Conservation (phyloP, 92 coral and sea anemone genomes). For the Zoanthus solanderi region DNA sequence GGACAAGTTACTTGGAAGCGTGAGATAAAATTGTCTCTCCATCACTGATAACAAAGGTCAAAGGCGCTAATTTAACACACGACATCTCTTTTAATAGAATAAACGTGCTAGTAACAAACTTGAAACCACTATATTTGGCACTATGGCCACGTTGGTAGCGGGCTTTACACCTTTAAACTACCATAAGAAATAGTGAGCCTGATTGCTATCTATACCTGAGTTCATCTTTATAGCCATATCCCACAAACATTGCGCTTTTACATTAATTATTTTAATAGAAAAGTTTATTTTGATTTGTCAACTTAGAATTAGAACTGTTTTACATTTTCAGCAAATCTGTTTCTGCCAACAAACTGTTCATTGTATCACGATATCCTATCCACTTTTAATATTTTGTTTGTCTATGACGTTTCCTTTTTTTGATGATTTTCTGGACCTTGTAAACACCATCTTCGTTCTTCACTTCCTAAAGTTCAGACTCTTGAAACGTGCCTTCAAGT, state of each 20-base stretch:
- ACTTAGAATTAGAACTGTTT: not conserved
- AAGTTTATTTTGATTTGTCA: not conserved
- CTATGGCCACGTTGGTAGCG: too few species aligned
- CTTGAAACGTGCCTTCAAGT: not conserved
- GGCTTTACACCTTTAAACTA: too few species aligned
- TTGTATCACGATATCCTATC: slow-evolving; percentile 14
- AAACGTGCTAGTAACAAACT: too few species aligned
- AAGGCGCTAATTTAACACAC: not conserved
- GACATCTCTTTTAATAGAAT: not conserved
- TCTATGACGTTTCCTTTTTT: not conserved
- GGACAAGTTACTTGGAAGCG: not conserved
- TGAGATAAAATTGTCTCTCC: not conserved
- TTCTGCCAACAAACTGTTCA: slow-evolving; percentile 11
- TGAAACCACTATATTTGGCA: too few species aligned
- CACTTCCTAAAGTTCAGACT: slow-evolving; percentile 5
- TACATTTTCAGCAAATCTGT: not conserved
- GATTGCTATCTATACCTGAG: too few species aligned
- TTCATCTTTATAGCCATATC: too few species aligned
- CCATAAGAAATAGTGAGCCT: too few species aligned
- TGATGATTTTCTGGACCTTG: slow-evolving; percentile 9
- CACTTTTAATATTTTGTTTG: slow-evolving; percentile 9
- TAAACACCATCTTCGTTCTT: not conserved
- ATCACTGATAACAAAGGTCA: not conserved
- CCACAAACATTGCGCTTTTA: too few species aligned
- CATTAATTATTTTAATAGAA: too few species aligned